Evolutionary conservation across 2,113 vertebrate species (phyloP), one percentile per base, ranked within the genome.

Genomic region (Cinclus mexicanus): DNA sequence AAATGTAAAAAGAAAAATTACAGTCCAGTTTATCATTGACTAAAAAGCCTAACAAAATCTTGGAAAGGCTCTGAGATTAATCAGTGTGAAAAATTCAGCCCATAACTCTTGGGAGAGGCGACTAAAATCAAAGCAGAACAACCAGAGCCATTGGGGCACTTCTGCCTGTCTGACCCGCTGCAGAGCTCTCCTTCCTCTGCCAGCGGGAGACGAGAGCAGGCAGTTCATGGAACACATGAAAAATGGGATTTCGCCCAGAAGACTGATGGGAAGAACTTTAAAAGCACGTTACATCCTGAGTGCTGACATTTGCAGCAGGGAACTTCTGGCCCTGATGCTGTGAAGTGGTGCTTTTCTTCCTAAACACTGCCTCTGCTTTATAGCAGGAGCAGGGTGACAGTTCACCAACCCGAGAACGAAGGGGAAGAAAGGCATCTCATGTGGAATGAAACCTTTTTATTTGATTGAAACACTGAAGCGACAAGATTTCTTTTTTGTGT

Each of bases 201-300:
- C 59, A 35, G 4, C 9, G 0, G 41, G 5, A 0, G 25, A 2
- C 7, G 53, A 13, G 24, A 9, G 39, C 4, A 33, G 52, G 53
- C 31, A 26, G 9, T 19, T 18, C 17, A 3, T 19, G 17, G 26
- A 59, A 13, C 2, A 7, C 24, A 7, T 17, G 55, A 28, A 28
- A 83, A 91, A 68, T 17, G 17, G 25, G 14, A 50, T 76, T 93
- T 68, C 6, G 4, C 71, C 37, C 57, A 14, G 17, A 29, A 57
- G 18, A 22, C 14, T n/a, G 88, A 29, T 7, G n/a, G 83, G 63
- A 60, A 44, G 26, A 35, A 11, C 23, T 60, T 20, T 44, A 14
- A 23, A 26, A 65, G 59, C 35, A 6, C 1, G 6, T 74, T 41
- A 17, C 76, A 6, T 7, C 44, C 70, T 6, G 7, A 49, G 52